Evolutionary conservation across 2,113 vertebrate genomes (phyloP).

Genomic region (Xenopus borealis): DNA sequence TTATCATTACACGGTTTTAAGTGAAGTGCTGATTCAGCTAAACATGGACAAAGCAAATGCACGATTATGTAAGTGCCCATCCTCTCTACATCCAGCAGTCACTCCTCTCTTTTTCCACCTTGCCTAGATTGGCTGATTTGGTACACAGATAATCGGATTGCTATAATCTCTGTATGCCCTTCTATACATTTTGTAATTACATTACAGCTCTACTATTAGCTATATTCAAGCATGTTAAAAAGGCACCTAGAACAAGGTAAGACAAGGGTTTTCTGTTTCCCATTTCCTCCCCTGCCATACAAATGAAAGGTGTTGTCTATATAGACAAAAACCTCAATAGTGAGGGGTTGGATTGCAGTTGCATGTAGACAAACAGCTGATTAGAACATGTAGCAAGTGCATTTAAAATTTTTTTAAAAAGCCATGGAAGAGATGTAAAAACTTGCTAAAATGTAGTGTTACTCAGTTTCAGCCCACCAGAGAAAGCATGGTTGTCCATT

Average conservation of each 20-base stretch:
- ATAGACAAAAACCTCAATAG: no score
- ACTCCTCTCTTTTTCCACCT: neutral
- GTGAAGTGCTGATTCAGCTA: constrained; percentile 26
- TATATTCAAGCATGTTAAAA: neutral
- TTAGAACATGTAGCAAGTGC: no score
- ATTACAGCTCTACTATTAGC: constrained; percentile 24
- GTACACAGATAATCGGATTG: constrained; percentile 34
- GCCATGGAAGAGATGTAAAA: no score
- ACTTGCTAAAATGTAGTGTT: no score
- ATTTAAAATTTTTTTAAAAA: no score
- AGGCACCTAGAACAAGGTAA: constrained; percentile 16
- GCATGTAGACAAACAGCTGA: no score
- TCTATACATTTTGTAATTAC: constrained; percentile 29
- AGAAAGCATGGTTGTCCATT: no score
- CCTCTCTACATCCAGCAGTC: neutral
- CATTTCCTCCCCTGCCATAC: neutral
- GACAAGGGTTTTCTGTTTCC: neutral
- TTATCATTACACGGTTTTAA: neutral
- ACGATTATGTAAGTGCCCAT: neutral
- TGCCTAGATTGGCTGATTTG: constrained; percentile 27
- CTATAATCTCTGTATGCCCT: constrained; percentile 27
- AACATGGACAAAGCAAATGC: constrained; percentile 25
- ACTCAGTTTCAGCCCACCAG: no score
- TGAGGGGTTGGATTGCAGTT: no score
- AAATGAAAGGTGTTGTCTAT: no score